Evolutionary conservation across 2,888 invertebrate genomes (phyloP).

Genomic region (Trichogramma evanescens): DNA sequence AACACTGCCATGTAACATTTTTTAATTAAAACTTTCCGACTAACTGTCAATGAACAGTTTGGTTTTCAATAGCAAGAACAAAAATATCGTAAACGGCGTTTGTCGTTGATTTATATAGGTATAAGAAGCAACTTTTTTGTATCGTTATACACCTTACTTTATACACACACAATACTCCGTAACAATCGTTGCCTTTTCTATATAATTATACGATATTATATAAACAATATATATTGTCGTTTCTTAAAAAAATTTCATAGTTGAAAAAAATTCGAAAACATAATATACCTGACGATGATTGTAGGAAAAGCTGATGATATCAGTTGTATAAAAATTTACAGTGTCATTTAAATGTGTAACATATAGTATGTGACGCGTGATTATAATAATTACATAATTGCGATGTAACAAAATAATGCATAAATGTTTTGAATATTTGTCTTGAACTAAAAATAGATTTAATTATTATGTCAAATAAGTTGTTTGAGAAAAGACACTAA

Average conservation of each 20-base stretch:
- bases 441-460: too few species aligned
- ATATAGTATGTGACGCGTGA: too few species aligned
- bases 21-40: slow-evolving; percentile 14
- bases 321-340: slow-evolving; percentile 9
- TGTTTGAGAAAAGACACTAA: not conserved
- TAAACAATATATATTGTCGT: slow-evolving; percentile 20
- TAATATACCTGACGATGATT: not conserved
- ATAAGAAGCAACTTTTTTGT: slow-evolving; percentile 11
- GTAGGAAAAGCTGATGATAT: slow-evolving; percentile 15
- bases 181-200: slow-evolving; percentile 24
- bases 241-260: slow-evolving; percentile 5
- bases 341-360: too few species aligned
- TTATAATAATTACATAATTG: slow-evolving; percentile 21
- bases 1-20: slow-evolving; percentile 24
- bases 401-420: slow-evolving; percentile 14
- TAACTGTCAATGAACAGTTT: not conserved
- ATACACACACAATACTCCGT: slow-evolving; percentile 19
- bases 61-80: not conserved
- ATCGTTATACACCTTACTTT: slow-evolving; percentile 16
- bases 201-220: slow-evolving; percentile 7
- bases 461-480: not conserved
- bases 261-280: slow-evolving; percentile 2
- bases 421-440: not conserved
- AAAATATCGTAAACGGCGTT: too few species aligned
- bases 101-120: too few species aligned